These are phyloP conservation scores for Saccopteryx leptura DNA, from an alignment of 2,113 vertebrate species.

Conservation along the genomic window DNA sequence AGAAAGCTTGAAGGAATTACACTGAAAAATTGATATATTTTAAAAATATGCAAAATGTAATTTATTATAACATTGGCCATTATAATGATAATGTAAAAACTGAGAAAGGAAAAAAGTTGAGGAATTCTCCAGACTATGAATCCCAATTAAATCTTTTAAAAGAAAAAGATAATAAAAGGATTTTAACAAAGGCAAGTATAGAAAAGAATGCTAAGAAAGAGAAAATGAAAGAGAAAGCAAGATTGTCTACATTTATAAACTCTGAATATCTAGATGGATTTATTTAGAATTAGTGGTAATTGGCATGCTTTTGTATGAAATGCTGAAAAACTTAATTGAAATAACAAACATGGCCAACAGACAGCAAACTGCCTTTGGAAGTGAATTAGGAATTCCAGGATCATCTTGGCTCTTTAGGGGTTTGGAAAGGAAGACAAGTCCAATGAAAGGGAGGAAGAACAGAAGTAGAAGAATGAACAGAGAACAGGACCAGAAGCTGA, in stretches of 20 bases:
- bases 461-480: not conserved
- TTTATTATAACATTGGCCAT: not conserved
- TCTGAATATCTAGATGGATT: not conserved
- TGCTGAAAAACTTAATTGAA: conserved; percentile 33
- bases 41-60: not conserved
- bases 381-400: conserved; percentile 42
- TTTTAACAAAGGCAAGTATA: conserved; percentile 11
- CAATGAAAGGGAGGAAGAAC: not conserved
- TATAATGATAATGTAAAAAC: not conserved
- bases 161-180: not conserved
- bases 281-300: conserved; percentile 26
- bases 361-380: conserved; percentile 37
- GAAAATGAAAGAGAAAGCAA: not conserved
- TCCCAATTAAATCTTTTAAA: not conserved
- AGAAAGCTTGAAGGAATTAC: not conserved
- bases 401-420: not conserved
- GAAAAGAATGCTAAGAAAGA: conserved; percentile 12
- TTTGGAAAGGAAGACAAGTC: not conserved
- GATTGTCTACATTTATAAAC: conserved; percentile 55
- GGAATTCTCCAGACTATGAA: conserved; percentile 24
- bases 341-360: not conserved
- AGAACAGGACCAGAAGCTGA: not conserved
- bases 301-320: conserved; percentile 29
- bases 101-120: not conserved
- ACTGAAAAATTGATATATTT: not conserved